A percentile compares a stretch with the other conserved stretches of the same genome.
phyloP scores from a whole-genome alignment of 2,113 vertebrate genomes.

The Ameiurus melas region DNA sequence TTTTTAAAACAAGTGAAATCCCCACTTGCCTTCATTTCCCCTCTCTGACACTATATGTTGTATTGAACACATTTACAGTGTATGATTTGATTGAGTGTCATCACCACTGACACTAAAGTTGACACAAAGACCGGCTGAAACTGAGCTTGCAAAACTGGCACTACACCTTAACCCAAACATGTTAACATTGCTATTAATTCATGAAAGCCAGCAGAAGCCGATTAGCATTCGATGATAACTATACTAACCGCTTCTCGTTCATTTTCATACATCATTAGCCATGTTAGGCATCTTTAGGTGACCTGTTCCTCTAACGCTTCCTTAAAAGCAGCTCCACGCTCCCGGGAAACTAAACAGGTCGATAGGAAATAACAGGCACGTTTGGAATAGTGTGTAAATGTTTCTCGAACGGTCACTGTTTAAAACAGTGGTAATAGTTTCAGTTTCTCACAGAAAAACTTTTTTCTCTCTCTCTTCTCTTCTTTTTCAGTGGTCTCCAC shows the following conservation, averaged over 20 bases:
- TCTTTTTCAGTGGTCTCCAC: conserved; percentile 29
- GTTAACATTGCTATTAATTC: conserved; percentile 1
- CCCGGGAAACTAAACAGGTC: conserved; percentile 54
- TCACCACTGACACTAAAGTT: background rate
- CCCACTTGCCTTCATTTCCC: conserved; percentile 65
- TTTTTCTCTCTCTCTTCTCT: background rate
- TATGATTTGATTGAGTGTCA: background rate
- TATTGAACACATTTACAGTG: background rate
- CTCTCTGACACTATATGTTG: background rate
- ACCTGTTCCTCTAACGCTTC: conserved; percentile 10
- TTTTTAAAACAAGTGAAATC: conserved; percentile 51
- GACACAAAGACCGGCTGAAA: background rate
- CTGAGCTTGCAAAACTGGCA: conserved; percentile 11
- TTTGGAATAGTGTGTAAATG: conserved; percentile 75
- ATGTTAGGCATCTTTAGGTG: background rate
- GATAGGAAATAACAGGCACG: conserved; percentile 75
- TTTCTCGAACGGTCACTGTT: conserved; percentile 69
- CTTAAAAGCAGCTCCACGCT: background rate
- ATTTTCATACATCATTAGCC: background rate
- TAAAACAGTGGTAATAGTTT: conserved; percentile 68
- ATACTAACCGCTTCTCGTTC: background rate
- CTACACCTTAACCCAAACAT: background rate
- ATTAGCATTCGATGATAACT: background rate
- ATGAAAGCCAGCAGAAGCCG: background rate
- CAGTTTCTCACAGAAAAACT: conserved; percentile 73